These are phyloP conservation scores for Clitarchus hookeri DNA, from an alignment of 2,888 invertebrate species.

Conservation along the genomic window DNA sequence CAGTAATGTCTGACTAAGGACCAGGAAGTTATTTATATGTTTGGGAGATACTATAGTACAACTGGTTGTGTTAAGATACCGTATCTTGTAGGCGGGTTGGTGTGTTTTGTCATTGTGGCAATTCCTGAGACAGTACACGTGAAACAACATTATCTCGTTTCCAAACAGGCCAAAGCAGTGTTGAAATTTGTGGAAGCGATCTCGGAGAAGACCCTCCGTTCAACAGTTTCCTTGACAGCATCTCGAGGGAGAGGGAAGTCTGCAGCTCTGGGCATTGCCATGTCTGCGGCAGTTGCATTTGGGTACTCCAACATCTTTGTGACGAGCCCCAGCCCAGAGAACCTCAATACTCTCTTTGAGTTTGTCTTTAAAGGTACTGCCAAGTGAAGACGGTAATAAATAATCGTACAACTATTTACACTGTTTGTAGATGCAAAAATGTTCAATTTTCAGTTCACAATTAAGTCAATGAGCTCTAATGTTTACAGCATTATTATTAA, in stretches of 20 bases:
- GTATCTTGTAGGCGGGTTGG: not conserved
- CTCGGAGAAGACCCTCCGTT: slow-evolving; percentile 85
- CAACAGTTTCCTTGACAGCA: slow-evolving; percentile 94
- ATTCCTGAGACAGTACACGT: not conserved
- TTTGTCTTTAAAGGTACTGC: slow-evolving; percentile 84
- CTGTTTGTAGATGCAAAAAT: no score
- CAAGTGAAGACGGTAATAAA: no score
- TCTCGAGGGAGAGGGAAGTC: slow-evolving; percentile 98
- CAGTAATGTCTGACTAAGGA: no score
- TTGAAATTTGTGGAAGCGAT: slow-evolving; percentile 93
- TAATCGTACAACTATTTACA: no score
- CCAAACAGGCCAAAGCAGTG: slow-evolving; percentile 75
- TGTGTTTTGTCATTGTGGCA: not conserved
- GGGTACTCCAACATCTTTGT: slow-evolving; percentile 94
- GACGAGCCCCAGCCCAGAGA: slow-evolving; percentile 97
- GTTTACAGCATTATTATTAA: no score
- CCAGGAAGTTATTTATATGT: no score
- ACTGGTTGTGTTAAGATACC: no score
- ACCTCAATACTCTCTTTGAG: slow-evolving; percentile 95
- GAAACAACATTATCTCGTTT: slow-evolving; percentile 27
- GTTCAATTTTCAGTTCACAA: no score
- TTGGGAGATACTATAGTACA: no score
- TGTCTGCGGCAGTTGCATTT: slow-evolving; percentile 83
- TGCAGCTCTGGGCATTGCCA: slow-evolving; percentile 91
- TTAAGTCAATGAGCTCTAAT: no score